Percentiles rank a stretch among this genome's conserved stretches.
phyloP scores from a whole-genome alignment of 1,140 invertebrate species.

The Venustaconcha ellipsiformis region DNA sequence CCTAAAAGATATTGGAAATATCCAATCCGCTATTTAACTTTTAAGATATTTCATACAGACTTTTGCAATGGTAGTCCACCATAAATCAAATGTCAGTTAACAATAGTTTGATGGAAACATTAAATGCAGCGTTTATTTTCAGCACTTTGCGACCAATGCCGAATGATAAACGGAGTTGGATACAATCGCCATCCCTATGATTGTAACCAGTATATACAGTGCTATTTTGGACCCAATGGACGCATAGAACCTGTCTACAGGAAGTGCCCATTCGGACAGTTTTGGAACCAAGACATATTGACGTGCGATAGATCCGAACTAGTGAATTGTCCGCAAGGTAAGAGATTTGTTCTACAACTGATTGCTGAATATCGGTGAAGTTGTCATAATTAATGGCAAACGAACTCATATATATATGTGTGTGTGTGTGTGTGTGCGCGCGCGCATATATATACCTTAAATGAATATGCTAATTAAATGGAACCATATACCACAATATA shows the following conservation, averaged over 20 bases:
- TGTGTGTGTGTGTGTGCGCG: too few relatives aligned
- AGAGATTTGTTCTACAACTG: not conserved
- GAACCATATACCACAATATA: too few relatives aligned
- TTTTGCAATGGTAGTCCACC: too few relatives aligned
- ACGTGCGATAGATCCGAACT: constrained; percentile 18
- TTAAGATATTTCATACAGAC: too few relatives aligned
- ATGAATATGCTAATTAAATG: too few relatives aligned
- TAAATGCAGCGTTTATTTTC: constrained; percentile 3
- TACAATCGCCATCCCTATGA: constrained; percentile 22
- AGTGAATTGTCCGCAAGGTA: constrained; percentile 18
- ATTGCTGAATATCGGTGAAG: too few relatives aligned
- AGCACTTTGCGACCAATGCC: constrained; percentile 29
- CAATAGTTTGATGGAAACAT: not conserved
- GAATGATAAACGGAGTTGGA: constrained; percentile 26
- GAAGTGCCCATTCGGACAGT: constrained; percentile 27
- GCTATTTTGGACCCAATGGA: constrained; percentile 12
- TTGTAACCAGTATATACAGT: constrained; percentile 24
- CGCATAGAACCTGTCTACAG: constrained; percentile 17
- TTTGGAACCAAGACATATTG: constrained; percentile 26
- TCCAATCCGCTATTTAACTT: too few relatives aligned
- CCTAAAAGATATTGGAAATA: too few relatives aligned
- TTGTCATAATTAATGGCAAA: too few relatives aligned
- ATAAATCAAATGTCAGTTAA: not conserved
- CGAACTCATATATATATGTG: too few relatives aligned
- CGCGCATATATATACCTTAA: too few relatives aligned